phyloP scores from a whole-genome alignment of 2,797 vertebrate species.

The Pangasius krempfi region DNA sequence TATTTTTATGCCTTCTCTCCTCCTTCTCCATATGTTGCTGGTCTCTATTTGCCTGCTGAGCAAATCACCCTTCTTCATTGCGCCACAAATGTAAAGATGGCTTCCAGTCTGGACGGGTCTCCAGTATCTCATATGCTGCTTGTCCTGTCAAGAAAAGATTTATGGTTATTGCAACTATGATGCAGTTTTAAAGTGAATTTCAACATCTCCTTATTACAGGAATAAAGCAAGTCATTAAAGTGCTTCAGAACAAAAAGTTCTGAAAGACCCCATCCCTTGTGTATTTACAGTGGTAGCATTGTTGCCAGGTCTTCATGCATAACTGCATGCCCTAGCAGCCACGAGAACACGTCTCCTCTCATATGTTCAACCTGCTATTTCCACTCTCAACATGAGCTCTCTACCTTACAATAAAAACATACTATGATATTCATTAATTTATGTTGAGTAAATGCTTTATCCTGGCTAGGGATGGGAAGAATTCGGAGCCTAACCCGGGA shows the following conservation, averaged over 20 bases:
- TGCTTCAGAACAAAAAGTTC: neutral
- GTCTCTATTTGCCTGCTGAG: neutral
- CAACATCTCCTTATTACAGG: neutral
- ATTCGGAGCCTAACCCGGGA: neutral
- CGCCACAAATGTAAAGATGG: neutral
- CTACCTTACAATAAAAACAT: neutral
- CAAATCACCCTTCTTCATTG: neutral
- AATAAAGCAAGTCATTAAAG: neutral
- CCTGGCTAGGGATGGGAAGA: neutral
- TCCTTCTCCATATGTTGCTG: neutral
- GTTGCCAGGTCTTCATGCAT: neutral
- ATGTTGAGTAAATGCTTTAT: neutral
- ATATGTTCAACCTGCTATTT: neutral
- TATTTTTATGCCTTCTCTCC: neutral
- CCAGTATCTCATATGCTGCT: neutral
- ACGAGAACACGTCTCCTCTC: neutral
- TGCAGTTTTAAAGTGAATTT: constrained; percentile 10
- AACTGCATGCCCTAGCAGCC: neutral
- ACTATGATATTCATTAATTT: neutral
- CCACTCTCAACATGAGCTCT: neutral
- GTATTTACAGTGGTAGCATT: neutral
- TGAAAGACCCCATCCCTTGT: neutral
- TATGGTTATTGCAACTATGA: neutral
- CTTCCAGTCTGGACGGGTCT: neutral
- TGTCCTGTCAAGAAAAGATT: constrained; percentile 2